phyloP scores from a whole-genome alignment of 2,888 invertebrate species.

The Dusona sp. region DNA sequence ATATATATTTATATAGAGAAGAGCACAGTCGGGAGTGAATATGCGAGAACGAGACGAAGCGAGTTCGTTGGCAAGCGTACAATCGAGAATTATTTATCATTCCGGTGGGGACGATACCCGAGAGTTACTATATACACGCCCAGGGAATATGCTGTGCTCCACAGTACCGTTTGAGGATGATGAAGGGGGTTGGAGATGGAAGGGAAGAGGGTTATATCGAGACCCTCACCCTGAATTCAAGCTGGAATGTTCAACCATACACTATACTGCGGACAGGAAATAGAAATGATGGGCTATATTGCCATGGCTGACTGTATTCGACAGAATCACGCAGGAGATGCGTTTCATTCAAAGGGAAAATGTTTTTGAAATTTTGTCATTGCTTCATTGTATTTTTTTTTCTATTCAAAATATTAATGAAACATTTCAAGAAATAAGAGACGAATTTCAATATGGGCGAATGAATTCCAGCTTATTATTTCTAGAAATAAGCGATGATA shows the following conservation, averaged over 20 bases:
- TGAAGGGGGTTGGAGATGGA: not conserved
- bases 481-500: not conserved
- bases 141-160: conserved; percentile 69
- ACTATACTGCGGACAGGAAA: conserved; percentile 32
- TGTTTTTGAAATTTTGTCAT: not conserved
- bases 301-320: conserved; percentile 4
- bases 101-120: conserved; percentile 70
- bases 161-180: conserved; percentile 12
- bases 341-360: not conserved
- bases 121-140: conserved; percentile 56
- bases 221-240: conserved; percentile 30
- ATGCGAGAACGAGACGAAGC: conserved; percentile 56
- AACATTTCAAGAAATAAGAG: not conserved
- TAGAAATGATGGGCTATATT: conserved; percentile 29
- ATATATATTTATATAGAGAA: conserved; percentile 4
- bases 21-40: conserved; percentile 23
- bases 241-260: conserved; percentile 22
- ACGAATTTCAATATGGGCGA: not conserved
- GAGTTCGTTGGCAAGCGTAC: conserved; percentile 67
- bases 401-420: not conserved
- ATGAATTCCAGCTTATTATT: not conserved
- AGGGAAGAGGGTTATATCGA: conserved; percentile 38
- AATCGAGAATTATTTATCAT: conserved; percentile 72
- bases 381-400: not conserved
- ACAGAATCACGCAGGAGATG: conserved; percentile 1